Conservation (phyloP, 2,113 vertebrate genomes). For the Dasypus novemcinctus region DNA sequence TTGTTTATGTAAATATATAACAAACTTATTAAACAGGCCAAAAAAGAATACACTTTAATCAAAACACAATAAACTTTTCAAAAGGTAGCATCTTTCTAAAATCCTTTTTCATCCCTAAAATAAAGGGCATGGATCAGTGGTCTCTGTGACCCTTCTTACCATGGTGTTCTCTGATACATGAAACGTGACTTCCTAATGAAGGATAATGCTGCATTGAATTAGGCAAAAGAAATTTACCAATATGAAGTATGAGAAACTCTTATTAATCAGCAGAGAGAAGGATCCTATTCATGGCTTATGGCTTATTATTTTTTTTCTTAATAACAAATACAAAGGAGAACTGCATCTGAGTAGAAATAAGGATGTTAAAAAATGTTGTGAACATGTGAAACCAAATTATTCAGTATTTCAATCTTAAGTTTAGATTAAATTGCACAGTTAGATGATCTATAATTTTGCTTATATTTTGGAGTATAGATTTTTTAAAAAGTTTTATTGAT, state of each 20-base stretch:
- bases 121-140: conserved; percentile 56
- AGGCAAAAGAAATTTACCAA: conserved; percentile 80
- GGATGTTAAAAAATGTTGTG: conserved; percentile 13
- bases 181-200: conserved; percentile 77
- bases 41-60: conserved; percentile 74
- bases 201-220: conserved; percentile 77
- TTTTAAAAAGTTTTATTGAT: too few relatives aligned
- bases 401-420: neutral
- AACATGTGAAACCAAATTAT: conserved; percentile 12
- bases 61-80: conserved; percentile 63
- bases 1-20: conserved; percentile 49
- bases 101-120: conserved; percentile 73
- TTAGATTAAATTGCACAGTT: neutral
- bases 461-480: neutral
- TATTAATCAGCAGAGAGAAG: conserved; percentile 79
- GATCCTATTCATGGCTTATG: conserved; percentile 75
- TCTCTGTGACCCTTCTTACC: conserved; percentile 37
- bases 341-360: conserved; percentile 31
- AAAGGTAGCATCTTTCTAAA: conserved; percentile 76
- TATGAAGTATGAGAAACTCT: conserved; percentile 72
- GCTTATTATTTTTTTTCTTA: conserved; percentile 54
- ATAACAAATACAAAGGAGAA: conserved; percentile 40
- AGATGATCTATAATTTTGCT: neutral
- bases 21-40: conserved; percentile 39
- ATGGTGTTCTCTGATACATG: conserved; percentile 12